Conservation (phyloP, 2,797 vertebrate genomes). For the Sciurus vulgaris region DNA sequence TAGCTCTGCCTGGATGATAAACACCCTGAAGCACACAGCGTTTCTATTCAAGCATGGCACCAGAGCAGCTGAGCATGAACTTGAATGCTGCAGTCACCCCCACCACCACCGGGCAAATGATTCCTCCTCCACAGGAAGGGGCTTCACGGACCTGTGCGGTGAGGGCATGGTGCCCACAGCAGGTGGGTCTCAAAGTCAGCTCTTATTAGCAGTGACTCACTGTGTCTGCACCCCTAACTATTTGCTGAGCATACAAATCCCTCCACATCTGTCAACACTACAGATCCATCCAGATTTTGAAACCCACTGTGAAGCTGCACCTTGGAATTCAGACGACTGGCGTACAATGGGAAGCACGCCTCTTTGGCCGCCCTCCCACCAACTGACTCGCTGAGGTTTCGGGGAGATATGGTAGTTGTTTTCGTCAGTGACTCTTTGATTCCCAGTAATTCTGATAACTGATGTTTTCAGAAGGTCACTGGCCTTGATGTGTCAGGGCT, state of each 20-base stretch:
- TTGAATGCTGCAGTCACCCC: fast-evolving
- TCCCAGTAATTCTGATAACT: background rate
- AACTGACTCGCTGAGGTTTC: background rate
- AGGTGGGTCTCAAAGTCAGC: background rate
- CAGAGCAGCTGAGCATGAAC: background rate
- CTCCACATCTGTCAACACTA: background rate
- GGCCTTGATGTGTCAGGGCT: background rate
- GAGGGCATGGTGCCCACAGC: background rate
- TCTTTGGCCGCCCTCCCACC: background rate
- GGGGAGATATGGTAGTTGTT: background rate
- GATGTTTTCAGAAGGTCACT: background rate
- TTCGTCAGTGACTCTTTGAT: background rate
- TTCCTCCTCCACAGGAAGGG: background rate
- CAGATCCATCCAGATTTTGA: background rate
- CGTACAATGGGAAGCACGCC: fast-evolving
- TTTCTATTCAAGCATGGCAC: background rate
- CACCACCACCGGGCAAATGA: fast-evolving
- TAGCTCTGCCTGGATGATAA: background rate
- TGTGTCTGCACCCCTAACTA: background rate
- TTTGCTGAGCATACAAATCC: background rate
- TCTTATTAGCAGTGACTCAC: fast-evolving
- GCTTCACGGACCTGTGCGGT: fast-evolving
- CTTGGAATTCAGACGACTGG: background rate
- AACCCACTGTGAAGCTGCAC: background rate
- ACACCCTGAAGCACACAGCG: background rate